phyloP scores from a whole-genome alignment of 2,888 invertebrate species.

The Coleophora flavipennella region DNA sequence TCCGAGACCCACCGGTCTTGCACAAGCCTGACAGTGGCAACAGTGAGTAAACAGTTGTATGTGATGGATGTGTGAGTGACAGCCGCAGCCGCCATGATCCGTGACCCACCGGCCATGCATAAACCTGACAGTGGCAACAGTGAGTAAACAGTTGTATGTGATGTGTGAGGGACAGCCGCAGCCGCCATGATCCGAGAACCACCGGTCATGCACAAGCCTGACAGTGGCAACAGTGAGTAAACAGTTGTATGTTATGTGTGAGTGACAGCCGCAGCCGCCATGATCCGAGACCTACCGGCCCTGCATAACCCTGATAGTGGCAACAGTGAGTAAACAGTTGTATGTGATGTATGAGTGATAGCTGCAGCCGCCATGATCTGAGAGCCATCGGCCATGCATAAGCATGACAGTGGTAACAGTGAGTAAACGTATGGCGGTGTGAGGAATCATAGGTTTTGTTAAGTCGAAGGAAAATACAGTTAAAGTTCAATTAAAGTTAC shows the following conservation, averaged over 20 bases:
- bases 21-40: constrained; percentile 61
- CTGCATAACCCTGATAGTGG: constrained; percentile 66
- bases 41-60: constrained; percentile 43
- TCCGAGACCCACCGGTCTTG: constrained; percentile 71
- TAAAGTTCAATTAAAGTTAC: too few relatives aligned
- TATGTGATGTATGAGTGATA: constrained; percentile 60
- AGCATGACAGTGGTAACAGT: constrained; percentile 59
- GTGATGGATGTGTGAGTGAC: constrained; percentile 65
- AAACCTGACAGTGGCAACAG: constrained; percentile 59
- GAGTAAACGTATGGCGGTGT: constrained; percentile 50
- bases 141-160: constrained; percentile 43
- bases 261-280: constrained; percentile 55
- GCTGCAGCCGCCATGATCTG: constrained; percentile 62
- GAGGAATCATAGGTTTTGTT: too few relatives aligned
- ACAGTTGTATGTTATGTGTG: constrained; percentile 17
- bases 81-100: constrained; percentile 59
- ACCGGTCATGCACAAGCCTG: constrained; percentile 70
- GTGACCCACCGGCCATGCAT: constrained; percentile 71
- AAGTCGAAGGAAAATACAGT: too few relatives aligned
- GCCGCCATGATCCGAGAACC: constrained; percentile 69
- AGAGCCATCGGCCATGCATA: constrained; percentile 71
- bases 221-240: constrained; percentile 56
- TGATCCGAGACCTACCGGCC: constrained; percentile 71
- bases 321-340: constrained; percentile 43
- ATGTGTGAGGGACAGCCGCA: constrained; percentile 56